These are phyloP conservation scores for Glyphotaelius pellucidus DNA, from an alignment of 2,888 invertebrate species.

Conservation along the genomic window DNA sequence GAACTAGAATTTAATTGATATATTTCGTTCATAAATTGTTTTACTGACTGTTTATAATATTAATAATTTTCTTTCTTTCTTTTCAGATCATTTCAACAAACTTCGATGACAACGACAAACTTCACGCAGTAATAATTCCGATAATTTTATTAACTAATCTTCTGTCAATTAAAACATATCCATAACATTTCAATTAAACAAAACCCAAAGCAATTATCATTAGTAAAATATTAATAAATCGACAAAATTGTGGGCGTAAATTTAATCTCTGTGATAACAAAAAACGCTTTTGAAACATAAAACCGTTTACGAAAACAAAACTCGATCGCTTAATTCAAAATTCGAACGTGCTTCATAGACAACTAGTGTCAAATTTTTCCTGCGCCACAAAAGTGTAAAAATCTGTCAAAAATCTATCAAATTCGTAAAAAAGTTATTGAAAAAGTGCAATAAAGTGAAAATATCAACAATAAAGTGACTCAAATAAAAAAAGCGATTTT, in stretches of 20 bases:
- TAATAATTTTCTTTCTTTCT: not conserved
- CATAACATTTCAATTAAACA: not conserved
- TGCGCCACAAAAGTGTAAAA: not conserved
- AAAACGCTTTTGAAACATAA: not conserved
- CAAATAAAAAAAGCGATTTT: not conserved
- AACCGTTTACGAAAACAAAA: not conserved
- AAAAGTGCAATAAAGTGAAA: not conserved
- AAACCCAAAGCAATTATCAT: not conserved
- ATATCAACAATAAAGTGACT: not conserved
- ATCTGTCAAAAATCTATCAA: not conserved
- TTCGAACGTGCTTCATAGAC: not conserved
- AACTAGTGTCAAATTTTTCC: not conserved
- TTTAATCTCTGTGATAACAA: not conserved
- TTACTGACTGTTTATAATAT: not conserved
- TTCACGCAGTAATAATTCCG: not conserved
- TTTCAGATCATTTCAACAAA: not conserved
- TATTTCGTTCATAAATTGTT: too few species aligned
- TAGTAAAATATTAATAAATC: not conserved
- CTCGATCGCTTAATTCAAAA: not conserved
- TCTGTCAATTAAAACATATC: not conserved
- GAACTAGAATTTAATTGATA: too few species aligned
- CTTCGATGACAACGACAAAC: slow-evolving; percentile 1
- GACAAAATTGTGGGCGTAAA: not conserved
- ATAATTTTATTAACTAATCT: not conserved
- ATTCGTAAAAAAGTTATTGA: not conserved